A percentile compares a stretch with the other conserved stretches of the same genome.
These are phyloP conservation scores for Pyrocoelia pectoralis DNA, from an alignment of 2,888 invertebrate species.

Conservation along the genomic window DNA sequence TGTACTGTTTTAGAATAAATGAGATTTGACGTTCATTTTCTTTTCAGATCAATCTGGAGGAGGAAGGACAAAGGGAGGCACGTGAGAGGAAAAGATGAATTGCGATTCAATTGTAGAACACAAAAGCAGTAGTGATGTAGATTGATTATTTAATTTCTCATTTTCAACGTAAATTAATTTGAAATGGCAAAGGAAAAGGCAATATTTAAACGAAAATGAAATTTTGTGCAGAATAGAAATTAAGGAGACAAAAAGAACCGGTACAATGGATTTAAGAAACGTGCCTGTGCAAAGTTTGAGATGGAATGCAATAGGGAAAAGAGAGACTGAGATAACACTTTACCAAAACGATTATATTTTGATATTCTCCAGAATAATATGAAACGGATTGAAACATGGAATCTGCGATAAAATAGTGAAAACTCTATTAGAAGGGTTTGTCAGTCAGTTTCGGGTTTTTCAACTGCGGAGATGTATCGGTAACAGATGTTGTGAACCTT, in stretches of 20 bases:
- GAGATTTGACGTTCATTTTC: not conserved
- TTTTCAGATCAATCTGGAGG: slow-evolving; percentile 1
- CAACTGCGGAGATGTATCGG: slow-evolving; percentile 41
- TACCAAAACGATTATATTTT: slow-evolving; percentile 28
- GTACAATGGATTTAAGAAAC: slow-evolving; percentile 26
- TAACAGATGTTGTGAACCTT: slow-evolving; percentile 44
- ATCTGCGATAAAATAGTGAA: slow-evolving; percentile 45
- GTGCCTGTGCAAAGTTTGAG: slow-evolving; percentile 21
- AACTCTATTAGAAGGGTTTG: no score
- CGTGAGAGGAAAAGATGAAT: slow-evolving; percentile 33
- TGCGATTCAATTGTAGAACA: slow-evolving; percentile 38
- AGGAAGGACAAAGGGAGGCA: not conserved
- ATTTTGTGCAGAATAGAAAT: slow-evolving; percentile 16
- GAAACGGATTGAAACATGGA: slow-evolving; percentile 48
- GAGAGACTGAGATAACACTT: slow-evolving; percentile 29
- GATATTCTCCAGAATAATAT: slow-evolving; percentile 41
- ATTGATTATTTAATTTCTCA: slow-evolving; percentile 45
- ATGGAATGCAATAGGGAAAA: slow-evolving; percentile 30
- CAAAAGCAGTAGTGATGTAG: slow-evolving; percentile 29
- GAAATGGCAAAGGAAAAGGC: slow-evolving; percentile 20
- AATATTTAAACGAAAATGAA: slow-evolving; percentile 25
- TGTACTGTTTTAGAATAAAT: not conserved
- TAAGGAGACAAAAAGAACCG: slow-evolving; percentile 17
- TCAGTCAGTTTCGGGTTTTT: slow-evolving; percentile 37
- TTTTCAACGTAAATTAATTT: slow-evolving; percentile 39